Evolutionary conservation across 2,888 invertebrate genomes (phyloP).

Genomic region (Tinea trinotella): DNA sequence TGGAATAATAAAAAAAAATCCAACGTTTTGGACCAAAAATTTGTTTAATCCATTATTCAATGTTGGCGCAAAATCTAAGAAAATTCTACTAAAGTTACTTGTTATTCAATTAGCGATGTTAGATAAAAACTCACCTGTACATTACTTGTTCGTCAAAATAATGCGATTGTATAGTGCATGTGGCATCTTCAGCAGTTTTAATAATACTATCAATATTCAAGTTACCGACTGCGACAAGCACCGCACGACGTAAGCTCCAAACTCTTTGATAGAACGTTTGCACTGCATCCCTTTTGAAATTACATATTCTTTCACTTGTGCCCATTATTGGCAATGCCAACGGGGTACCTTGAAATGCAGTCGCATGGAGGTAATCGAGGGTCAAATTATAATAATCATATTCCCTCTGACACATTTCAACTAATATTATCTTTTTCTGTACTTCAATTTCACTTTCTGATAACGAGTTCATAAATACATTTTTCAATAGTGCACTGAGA

Average conservation of each 20-base stretch:
- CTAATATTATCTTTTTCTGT: constrained; percentile 37
- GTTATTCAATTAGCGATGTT: too few species aligned
- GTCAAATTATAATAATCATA: constrained; percentile 39
- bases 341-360: constrained; percentile 63
- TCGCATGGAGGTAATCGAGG: constrained; percentile 60
- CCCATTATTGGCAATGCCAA: constrained; percentile 66
- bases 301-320: constrained; percentile 74
- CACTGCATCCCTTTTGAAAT: constrained; percentile 78
- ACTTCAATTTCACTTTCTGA: constrained; percentile 32
- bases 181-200: constrained; percentile 73
- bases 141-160: constrained; percentile 50
- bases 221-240: constrained; percentile 93
- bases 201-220: constrained; percentile 80
- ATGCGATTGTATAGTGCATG: constrained; percentile 80
- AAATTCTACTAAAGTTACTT: too few species aligned
- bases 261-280: constrained; percentile 83
- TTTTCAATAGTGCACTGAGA: constrained; percentile 28
- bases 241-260: constrained; percentile 91
- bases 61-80: too few species aligned
- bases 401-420: constrained; percentile 45
- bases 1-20: too few species aligned
- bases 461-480: constrained; percentile 27
- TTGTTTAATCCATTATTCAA: too few species aligned
- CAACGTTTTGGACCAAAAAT: too few species aligned
- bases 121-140: constrained; percentile 72